These are phyloP conservation scores for Drosophila bocqueti DNA, from an alignment of 1,140 invertebrate genomes.

Conservation along the genomic window DNA sequence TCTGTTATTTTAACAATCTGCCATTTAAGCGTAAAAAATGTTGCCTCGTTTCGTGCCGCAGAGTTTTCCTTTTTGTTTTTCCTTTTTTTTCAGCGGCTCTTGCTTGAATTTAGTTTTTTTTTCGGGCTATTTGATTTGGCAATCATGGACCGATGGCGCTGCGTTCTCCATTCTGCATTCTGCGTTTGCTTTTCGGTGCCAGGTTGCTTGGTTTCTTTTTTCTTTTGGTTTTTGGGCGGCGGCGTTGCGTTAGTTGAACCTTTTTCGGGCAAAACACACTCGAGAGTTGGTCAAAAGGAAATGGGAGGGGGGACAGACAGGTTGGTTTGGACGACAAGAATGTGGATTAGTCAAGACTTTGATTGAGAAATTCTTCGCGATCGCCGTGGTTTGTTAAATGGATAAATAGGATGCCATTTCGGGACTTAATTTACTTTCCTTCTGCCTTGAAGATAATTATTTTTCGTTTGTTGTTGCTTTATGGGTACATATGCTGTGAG, in stretches of 20 bases:
- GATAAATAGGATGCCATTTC: constrained; percentile 36
- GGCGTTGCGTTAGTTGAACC: constrained; percentile 74
- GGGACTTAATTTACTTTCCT: constrained; percentile 37
- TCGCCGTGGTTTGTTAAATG: constrained; percentile 25
- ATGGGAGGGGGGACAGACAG: constrained; percentile 38
- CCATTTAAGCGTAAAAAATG: constrained; percentile 84
- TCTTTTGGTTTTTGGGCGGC: constrained; percentile 52
- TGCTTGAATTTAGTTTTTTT: constrained; percentile 34
- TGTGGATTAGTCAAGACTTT: constrained; percentile 57
- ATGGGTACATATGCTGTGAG: not conserved
- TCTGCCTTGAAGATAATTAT: constrained; percentile 18
- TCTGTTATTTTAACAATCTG: constrained; percentile 84
- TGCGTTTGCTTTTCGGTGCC: constrained; percentile 58
- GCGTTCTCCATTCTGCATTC: constrained; percentile 68
- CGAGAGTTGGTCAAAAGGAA: constrained; percentile 50
- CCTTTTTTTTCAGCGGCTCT: constrained; percentile 18
- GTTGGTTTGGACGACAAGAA: constrained; percentile 44
- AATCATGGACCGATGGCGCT: constrained; percentile 70
- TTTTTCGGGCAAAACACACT: constrained; percentile 69
- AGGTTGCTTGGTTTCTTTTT: constrained; percentile 40
- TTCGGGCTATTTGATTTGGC: constrained; percentile 80
- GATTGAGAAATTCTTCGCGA: constrained; percentile 41
- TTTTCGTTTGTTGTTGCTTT: not conserved
- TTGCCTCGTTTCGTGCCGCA: constrained; percentile 82
- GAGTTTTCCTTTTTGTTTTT: constrained; percentile 61